Evolutionary conservation across 2,888 invertebrate species (phyloP), one percentile per base, ranked within the genome.

Genomic region (Epinotia demarniana): DNA sequence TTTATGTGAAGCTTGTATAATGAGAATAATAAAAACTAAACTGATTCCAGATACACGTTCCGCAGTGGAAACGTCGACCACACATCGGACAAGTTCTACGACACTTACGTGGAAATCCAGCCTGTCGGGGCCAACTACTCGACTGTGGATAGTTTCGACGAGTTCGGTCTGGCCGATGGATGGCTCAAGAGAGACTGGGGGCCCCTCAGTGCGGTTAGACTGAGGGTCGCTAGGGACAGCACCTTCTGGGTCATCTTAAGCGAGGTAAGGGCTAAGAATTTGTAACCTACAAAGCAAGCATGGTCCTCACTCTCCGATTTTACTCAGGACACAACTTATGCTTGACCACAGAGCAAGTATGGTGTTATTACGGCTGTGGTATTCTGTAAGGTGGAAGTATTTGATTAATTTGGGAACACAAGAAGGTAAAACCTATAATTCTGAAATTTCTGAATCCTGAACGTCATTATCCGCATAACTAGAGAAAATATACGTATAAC

Each of bases 31-130:
- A 1, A 27, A 27, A 27, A 27, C 23, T 27, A 27, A 27, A 27
- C 23, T 27, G 3, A 27, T 90, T 92, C n/a, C 86, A 97, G 97
- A 81, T 98, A 96, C 91, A 94, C 96, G 77, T 97, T 98, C 87
- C 96, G 97, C 77, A 98, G 98, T 88, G 98, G 98, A 39, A 99
- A 98, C 89, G 95, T 96, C 0, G 98, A 98, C 83, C 98, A 99
- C 91, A 96, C 97, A 0, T 97, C 97, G 0, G 99, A 99, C 91
- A 96, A 96, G 83, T 97, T 99, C 86, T 96, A 96, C 85, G 97
- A 98, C 81, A 97, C 98, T 0, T 96, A 97, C 0, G 95, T 99
- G 8, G 98, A 99, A 91, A 95, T 98, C 8, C 88, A 97, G 71
- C 96, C 97, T 0, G 91, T 93, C 61, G 82, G 88, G 16, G 96